phyloP scores from a whole-genome alignment of 1,140 invertebrate genomes.

The Schlechtendalia chinensis region DNA sequence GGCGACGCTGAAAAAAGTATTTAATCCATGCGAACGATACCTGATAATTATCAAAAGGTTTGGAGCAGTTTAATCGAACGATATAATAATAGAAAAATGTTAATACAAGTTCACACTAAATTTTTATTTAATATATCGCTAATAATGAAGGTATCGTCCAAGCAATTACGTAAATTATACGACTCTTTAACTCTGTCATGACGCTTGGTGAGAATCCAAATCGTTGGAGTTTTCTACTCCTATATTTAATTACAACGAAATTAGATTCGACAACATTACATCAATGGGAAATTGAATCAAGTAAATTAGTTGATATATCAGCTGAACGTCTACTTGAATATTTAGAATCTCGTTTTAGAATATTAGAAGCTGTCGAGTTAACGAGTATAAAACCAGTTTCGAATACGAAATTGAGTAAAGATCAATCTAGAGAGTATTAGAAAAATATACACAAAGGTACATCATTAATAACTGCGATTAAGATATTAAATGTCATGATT shows the following conservation, averaged over 20 bases:
- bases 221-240: background rate
- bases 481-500: background rate
- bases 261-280: background rate
- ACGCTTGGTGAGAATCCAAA: background rate
- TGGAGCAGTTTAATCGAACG: too few species aligned
- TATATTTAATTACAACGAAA: too few species aligned
- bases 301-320: background rate
- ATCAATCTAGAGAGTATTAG: too few species aligned
- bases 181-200: background rate
- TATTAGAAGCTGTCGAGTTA: too few species aligned
- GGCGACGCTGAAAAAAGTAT: too few species aligned
- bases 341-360: background rate
- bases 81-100: too few species aligned
- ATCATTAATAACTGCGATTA: background rate
- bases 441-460: too few species aligned
- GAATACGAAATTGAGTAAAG: background rate
- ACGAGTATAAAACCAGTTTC: background rate
- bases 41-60: too few species aligned
- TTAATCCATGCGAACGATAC: too few species aligned
- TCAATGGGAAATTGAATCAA: background rate
- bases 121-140: background rate
- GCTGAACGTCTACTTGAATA: background rate
- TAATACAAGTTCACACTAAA: too few species aligned
- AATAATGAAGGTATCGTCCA: background rate
- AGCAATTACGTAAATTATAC: too few species aligned